Evolutionary conservation across 2,888 invertebrate genomes (phyloP), one percentile per base, ranked within the genome.

Genomic region (Entomobrya multifasciata): DNA sequence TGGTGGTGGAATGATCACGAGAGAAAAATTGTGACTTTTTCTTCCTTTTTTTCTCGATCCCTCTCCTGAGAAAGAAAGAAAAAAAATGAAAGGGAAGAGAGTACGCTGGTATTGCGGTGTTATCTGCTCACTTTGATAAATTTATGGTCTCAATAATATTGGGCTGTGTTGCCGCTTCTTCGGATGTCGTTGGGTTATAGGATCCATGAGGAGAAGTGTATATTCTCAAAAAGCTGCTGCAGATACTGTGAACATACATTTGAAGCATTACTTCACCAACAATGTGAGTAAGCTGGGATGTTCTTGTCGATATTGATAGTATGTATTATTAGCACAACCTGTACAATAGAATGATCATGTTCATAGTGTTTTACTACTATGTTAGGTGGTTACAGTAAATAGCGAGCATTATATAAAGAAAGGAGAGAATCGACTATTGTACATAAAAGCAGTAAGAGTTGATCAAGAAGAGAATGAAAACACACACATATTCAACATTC

Each of bases 91-190:
- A 79, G 79, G 44, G 49, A 65, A 79, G 80, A 70, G 70, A 67
- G 67, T 70, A 8, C 30, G n/a, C n/a, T 67, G 52, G n/a, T n/a
- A n/a, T n/a, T n/a, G n/a, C n/a, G n/a, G 80, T 80, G 55, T 80
- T 80, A 80, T 67, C 80, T 67, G 82, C 79, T 79, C 79, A 79
- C 79, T 84, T 88, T 88, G 88, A 88, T 88, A 88, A 88, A 88
- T 88, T 88, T 88, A 88, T 88, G 88, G 86, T 55, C 83, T 86
- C 82, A 82, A 85, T 86, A 88, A 83, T 88, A 88, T 88, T 88
- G 88, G 86, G 80, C 86, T 79, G 86, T 79, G 60, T 78, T 57
- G 78, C 44, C 44, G 62, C 47, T 49, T 47, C 65, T n/a, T n/a
- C n/a, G n/a, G n/a, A n/a, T n/a, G n/a, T n/a, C n/a, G n/a, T n/a